Percentiles rank a stretch among this genome's conserved stretches.
Evolutionary conservation across 2,888 invertebrate species (phyloP).

Genomic region (Lasioglossum pauxillum): DNA sequence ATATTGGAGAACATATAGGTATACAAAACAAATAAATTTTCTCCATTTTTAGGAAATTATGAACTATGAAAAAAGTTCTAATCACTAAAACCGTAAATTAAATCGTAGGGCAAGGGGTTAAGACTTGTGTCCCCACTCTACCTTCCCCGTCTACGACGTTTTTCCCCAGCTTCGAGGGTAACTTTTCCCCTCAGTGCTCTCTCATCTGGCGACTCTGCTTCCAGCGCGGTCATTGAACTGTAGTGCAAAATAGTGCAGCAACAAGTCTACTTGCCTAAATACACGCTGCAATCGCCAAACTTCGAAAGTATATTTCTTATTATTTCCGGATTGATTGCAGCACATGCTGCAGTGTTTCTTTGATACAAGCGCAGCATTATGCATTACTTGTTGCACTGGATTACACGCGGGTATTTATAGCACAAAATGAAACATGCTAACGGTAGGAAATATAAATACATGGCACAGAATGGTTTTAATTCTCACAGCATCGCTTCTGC

Average conservation of each 20-base stretch:
- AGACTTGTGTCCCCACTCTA: too few relatives aligned
- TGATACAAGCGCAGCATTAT: background rate
- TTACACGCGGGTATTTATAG: background rate
- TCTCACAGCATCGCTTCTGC: background rate
- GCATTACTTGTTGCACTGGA: constrained; percentile 1
- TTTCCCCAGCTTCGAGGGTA: too few relatives aligned
- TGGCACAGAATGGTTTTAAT: background rate
- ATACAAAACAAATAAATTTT: too few relatives aligned
- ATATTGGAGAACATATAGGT: too few relatives aligned
- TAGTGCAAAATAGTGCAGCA: background rate
- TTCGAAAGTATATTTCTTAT: background rate
- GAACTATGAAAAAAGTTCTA: too few relatives aligned
- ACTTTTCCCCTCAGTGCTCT: too few relatives aligned
- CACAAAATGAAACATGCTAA: background rate
- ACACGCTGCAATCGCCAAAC: background rate
- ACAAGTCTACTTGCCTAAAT: background rate
- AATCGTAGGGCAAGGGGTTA: too few relatives aligned
- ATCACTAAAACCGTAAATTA: too few relatives aligned
- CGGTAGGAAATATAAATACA: background rate
- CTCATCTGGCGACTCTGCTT: background rate
- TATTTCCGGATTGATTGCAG: background rate
- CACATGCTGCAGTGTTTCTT: background rate
- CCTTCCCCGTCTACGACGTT: too few relatives aligned
- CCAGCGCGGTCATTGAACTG: background rate
- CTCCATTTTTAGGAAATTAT: too few relatives aligned